A percentile compares a stretch with the other conserved stretches of the same genome.
These are phyloP conservation scores for Callospermophilus lateralis DNA, from an alignment of 2,113 vertebrate genomes.

Conservation along the genomic window DNA sequence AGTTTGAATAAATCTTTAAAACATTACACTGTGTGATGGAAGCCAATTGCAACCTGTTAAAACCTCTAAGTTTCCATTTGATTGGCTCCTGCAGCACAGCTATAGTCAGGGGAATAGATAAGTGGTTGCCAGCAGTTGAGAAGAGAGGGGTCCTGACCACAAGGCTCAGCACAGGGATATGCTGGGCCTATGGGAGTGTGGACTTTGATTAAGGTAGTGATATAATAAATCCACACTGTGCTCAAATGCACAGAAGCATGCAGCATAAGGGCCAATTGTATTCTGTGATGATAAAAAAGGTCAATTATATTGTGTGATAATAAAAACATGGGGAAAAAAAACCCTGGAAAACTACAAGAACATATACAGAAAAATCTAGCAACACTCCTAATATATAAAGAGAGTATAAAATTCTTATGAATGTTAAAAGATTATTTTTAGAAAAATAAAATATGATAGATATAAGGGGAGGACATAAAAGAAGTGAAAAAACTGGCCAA, in stretches of 20 bases:
- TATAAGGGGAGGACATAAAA: neutral
- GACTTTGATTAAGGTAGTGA: neutral
- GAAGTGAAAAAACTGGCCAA: neutral
- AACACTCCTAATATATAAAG: neutral
- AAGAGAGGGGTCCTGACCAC: neutral
- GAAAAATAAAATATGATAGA: neutral
- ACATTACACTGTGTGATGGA: neutral
- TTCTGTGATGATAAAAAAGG: neutral
- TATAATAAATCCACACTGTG: neutral
- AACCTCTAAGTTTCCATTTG: neutral
- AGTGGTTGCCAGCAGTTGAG: neutral
- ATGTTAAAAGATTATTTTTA: too few relatives aligned
- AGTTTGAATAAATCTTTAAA: neutral
- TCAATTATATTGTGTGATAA: neutral
- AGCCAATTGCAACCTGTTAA: neutral
- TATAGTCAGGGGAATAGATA: neutral
- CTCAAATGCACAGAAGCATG: neutral
- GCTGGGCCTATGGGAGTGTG: neutral
- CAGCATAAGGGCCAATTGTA: neutral
- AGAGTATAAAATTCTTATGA: neutral
- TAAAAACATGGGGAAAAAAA: neutral
- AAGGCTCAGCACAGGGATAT: neutral
- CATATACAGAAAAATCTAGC: neutral
- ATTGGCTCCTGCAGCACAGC: neutral
- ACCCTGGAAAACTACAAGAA: neutral